phyloP scores from a whole-genome alignment of 2,797 vertebrate genomes.

The Pipistrellus pygmaeus region DNA sequence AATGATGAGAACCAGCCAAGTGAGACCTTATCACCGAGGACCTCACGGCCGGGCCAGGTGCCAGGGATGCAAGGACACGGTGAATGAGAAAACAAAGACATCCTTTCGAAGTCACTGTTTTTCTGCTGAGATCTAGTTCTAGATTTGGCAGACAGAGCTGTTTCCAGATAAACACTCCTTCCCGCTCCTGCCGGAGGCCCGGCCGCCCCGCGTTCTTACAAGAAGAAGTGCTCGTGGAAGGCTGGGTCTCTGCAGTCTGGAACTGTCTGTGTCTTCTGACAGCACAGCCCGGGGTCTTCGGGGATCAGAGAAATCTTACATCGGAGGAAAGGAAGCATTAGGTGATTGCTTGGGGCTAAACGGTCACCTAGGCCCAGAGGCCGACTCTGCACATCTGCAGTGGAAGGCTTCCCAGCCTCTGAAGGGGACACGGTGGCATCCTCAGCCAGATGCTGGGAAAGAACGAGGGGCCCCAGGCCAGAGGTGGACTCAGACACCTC shows the following conservation, averaged over 20 bases:
- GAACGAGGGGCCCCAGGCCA: not conserved
- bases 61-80: slow-evolving; percentile 67
- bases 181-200: not conserved
- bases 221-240: slow-evolving; percentile 87
- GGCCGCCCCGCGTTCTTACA: slow-evolving; percentile 83
- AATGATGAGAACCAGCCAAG: slow-evolving; percentile 71
- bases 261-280: slow-evolving; percentile 86
- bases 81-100: slow-evolving; percentile 67
- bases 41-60: slow-evolving; percentile 65
- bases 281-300: slow-evolving; percentile 77
- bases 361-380: not conserved
- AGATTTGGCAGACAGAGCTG: slow-evolving; percentile 52
- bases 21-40: slow-evolving; percentile 74
- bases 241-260: slow-evolving; percentile 84
- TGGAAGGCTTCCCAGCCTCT: not conserved
- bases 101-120: slow-evolving; percentile 67
- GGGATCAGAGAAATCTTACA: slow-evolving; percentile 86
- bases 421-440: not conserved
- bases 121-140: slow-evolving; percentile 59
- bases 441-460: not conserved
- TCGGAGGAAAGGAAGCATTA: slow-evolving; percentile 14
- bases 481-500: not conserved
- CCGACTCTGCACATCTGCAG: not conserved
- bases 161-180: slow-evolving; percentile 62
- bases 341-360: not conserved